Evolutionary conservation across 2,888 invertebrate genomes (phyloP).

Genomic region (Pyrgus malvae): DNA sequence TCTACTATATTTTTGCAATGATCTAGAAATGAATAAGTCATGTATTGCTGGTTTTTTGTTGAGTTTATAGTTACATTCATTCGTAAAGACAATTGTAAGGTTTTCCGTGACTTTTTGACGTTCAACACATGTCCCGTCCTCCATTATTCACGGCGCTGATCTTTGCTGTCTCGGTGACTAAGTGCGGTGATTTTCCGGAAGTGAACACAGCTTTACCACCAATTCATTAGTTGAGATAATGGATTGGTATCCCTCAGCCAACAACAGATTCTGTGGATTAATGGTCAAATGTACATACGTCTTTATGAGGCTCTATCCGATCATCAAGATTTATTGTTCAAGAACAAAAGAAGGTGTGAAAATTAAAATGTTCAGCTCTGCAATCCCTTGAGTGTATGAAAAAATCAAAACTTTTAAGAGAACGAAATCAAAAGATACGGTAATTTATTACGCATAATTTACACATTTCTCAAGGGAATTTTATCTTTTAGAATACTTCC

Average conservation of each 20-base stretch:
- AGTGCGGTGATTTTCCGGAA: constrained; percentile 22
- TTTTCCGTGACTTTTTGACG: constrained; percentile 3
- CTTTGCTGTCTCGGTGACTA: constrained; percentile 6
- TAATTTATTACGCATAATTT: too few relatives aligned
- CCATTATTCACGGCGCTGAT: not conserved
- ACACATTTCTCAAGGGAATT: too few relatives aligned
- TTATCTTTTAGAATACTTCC: too few relatives aligned
- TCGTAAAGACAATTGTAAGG: not conserved
- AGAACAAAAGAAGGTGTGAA: too few relatives aligned
- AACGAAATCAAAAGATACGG: too few relatives aligned
- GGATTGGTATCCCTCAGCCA: constrained; percentile 2
- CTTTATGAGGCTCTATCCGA: not conserved
- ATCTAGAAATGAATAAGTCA: not conserved
- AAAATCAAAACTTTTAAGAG: too few relatives aligned
- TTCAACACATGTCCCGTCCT: not conserved
- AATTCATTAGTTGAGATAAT: constrained; percentile 25
- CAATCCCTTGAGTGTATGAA: too few relatives aligned
- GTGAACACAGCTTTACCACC: constrained; percentile 17
- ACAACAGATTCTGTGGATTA: constrained; percentile 4
- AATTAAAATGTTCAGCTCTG: too few relatives aligned
- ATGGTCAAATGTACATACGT: constrained; percentile 4
- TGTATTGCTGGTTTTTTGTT: not conserved
- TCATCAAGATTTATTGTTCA: too few relatives aligned
- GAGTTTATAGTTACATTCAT: not conserved
- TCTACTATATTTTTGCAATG: too few relatives aligned